Evolutionary conservation across 2,113 vertebrate species (phyloP), one percentile per base, ranked within the genome.

Genomic region (Ceyx melanurus): DNA sequence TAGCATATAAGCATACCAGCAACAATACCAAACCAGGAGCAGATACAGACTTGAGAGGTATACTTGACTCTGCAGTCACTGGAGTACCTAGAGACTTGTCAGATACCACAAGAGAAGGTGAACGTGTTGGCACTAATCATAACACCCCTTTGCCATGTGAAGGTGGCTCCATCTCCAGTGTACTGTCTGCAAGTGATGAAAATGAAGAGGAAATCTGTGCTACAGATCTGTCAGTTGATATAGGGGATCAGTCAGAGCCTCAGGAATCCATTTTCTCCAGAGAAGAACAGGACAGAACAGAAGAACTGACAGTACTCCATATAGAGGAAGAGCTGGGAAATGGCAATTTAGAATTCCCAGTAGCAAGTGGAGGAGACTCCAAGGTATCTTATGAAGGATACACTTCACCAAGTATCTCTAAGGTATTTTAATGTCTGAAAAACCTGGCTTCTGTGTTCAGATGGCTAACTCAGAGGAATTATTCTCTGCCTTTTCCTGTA

Each of bases 321-420:
- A 99, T 99, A 97, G 97, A 98, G 93, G 99, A 99, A 40, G 96
- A 97, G 72, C 66, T 73, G 51, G 60, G 26, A 51, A 21, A 53
- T 37, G 75, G 83, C 46, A 25, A 51, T 85, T 83, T 90, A 96
- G 92, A 95, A 71, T 57, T 90, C n/a, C 88, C 93, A 61, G 6
- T 89, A 96, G 92, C 92, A 84, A 90, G 46, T 81, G 80, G 48
- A 89, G 86, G 81, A 96, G 95, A 84, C 35, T 95, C 96, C 91
- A 76, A 93, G 80, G 83, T 92, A 89, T 94, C 86, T 80, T 93
- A 92, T 86, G 97, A 98, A 96, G 96, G 96, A 93, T 91, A 95
- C 87, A 67, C 43, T 75, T 88, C 97, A 94, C 51, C 70, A 3
- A 85, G 92, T 95, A 80, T 50, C 71, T 54, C 95, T 91, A 82